Conservation (phyloP, 1,140 invertebrate species). For the Euglossa dilemma region DNA sequence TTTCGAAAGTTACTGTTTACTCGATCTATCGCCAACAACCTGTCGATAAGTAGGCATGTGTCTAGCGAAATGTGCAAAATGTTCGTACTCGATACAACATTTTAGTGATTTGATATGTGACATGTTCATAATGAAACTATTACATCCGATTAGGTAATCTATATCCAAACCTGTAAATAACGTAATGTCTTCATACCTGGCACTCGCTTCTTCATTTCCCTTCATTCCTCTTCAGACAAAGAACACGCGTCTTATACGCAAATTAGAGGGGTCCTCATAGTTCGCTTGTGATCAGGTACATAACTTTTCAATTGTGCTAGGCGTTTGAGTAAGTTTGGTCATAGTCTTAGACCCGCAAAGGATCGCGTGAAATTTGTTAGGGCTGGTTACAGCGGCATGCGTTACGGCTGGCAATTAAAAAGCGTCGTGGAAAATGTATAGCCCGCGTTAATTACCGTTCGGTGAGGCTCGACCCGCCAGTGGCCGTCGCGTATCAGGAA, state of each 20-base stretch:
- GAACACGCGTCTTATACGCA: neutral
- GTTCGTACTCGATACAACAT: too few relatives aligned
- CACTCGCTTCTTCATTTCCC: too few relatives aligned
- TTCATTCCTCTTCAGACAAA: too few relatives aligned
- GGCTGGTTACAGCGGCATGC: conserved; percentile 23
- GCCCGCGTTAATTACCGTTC: conserved; percentile 31
- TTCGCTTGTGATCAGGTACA: neutral
- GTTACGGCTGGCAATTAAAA: conserved; percentile 19
- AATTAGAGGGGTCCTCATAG: neutral
- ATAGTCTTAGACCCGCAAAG: neutral
- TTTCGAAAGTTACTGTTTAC: too few relatives aligned
- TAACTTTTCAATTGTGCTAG: conserved; percentile 27
- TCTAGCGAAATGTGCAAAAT: too few relatives aligned
- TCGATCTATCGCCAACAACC: too few relatives aligned
- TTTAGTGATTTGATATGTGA: too few relatives aligned
- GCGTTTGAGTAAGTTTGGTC: neutral
- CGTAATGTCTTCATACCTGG: too few relatives aligned
- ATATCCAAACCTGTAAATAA: too few relatives aligned
- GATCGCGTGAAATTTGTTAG: conserved; percentile 16
- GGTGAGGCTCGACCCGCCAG: neutral
- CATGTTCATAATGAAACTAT: too few relatives aligned
- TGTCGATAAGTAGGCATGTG: too few relatives aligned
- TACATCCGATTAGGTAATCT: too few relatives aligned
- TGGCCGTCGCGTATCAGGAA: conserved; percentile 24
- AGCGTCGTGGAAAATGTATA: conserved; percentile 29